Conservation (phyloP, 2,113 vertebrate genomes). For the Pomatorhinus ruficollis region DNA sequence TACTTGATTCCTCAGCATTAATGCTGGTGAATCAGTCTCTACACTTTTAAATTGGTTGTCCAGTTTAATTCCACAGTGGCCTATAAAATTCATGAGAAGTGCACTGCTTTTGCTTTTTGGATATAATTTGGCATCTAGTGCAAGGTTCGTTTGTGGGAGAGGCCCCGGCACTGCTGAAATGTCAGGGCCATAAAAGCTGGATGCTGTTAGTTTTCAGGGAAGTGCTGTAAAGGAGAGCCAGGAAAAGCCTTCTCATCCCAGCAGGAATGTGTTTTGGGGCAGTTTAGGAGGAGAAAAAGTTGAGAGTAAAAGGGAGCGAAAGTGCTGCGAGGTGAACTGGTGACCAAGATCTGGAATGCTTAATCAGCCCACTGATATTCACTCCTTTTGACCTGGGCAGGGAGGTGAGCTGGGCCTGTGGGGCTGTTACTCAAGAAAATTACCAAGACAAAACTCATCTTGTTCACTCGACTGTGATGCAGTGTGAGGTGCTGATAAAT, state of each 20-base stretch:
- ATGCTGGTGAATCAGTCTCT: background rate
- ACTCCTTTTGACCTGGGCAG: background rate
- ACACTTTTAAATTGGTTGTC: background rate
- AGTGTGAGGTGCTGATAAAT: background rate
- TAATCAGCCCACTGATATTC: background rate
- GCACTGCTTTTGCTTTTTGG: background rate
- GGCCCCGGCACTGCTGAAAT: background rate
- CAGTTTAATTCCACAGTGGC: background rate
- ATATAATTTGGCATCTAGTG: background rate
- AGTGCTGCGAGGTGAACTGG: background rate
- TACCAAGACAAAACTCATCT: background rate
- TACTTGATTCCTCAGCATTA: background rate
- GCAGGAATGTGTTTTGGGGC: background rate
- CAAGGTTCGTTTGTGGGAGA: accelerated
- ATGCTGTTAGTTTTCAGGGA: background rate
- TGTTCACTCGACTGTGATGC: background rate
- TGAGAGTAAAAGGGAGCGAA: background rate
- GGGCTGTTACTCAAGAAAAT: background rate
- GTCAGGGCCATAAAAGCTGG: background rate
- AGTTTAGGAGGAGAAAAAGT: background rate
- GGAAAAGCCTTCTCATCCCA: background rate
- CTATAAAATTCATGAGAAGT: background rate
- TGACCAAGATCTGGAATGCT: background rate
- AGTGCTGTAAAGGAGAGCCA: background rate
- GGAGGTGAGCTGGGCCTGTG: background rate